phyloP scores from a whole-genome alignment of 2,113 vertebrate genomes.

The Siniperca chuatsi region DNA sequence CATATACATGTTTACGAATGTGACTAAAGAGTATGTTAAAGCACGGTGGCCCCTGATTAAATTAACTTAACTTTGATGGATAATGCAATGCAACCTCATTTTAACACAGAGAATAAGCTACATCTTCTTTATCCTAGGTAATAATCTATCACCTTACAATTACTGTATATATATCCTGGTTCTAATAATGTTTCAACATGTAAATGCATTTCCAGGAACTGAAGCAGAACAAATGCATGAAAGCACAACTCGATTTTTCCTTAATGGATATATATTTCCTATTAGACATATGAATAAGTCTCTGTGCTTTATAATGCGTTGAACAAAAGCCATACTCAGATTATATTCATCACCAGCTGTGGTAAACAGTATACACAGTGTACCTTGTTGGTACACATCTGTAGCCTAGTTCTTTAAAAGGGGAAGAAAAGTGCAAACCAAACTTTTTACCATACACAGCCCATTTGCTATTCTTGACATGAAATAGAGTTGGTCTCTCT shows the following conservation, averaged over 20 bases:
- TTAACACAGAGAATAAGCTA: conserved; percentile 60
- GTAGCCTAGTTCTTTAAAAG: conserved; percentile 9
- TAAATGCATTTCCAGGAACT: conserved; percentile 70
- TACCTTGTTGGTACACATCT: conserved; percentile 21
- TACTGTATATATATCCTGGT: conserved; percentile 51
- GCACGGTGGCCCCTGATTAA: conserved; percentile 50
- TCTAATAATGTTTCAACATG: conserved; percentile 64
- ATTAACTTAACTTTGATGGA: conserved; percentile 70
- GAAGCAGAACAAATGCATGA: conserved; percentile 74
- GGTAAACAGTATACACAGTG: conserved; percentile 18
- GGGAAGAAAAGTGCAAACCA: conserved; percentile 20
- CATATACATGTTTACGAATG: conserved; percentile 45
- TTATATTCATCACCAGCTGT: conserved; percentile 36
- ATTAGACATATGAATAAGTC: conserved; percentile 43
- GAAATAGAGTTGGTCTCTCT: conserved; percentile 66
- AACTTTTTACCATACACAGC: conserved; percentile 62
- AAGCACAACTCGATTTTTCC: conserved; percentile 60
- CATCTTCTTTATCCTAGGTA: conserved; percentile 61
- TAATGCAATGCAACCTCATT: conserved; percentile 60
- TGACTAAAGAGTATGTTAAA: conserved; percentile 62
- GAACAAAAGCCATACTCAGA: conserved; percentile 16
- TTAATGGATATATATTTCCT: conserved; percentile 67
- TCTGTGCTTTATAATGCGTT: conserved; percentile 36
- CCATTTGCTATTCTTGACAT: conserved; percentile 76
- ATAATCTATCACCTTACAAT: conserved; percentile 71